Percentiles rank a stretch among this genome's conserved stretches.
Evolutionary conservation across 2,113 vertebrate species (phyloP).

Genomic region (Equus quagga): DNA sequence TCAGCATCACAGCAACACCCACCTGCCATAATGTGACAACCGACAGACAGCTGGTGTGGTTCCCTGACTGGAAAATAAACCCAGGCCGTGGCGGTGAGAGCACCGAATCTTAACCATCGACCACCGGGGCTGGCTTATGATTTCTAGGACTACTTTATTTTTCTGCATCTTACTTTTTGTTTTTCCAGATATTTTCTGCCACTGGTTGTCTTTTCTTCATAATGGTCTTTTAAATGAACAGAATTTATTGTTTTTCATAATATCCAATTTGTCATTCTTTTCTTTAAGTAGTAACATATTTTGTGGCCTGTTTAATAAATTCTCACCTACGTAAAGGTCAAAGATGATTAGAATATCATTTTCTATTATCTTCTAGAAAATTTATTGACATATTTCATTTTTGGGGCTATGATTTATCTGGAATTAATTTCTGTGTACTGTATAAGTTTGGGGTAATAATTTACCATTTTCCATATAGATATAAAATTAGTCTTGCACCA

Average conservation of each 20-base stretch:
- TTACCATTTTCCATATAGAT: neutral
- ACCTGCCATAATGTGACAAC: too few species aligned
- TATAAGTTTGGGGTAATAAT: neutral
- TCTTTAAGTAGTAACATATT: neutral
- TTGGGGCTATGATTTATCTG: neutral
- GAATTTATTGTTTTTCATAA: neutral
- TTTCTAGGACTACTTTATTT: neutral
- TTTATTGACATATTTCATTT: neutral
- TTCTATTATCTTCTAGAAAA: constrained; percentile 28
- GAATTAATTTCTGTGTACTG: constrained; percentile 2
- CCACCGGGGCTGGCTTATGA: neutral
- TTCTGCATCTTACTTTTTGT: neutral
- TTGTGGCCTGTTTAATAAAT: neutral
- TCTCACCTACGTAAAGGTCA: neutral
- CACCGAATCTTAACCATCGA: too few species aligned
- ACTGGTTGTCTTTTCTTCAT: neutral
- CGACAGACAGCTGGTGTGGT: too few species aligned
- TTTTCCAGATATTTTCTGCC: neutral
- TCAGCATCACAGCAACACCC: too few species aligned
- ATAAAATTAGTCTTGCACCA: neutral
- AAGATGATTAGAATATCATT: neutral
- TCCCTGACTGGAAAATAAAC: too few species aligned
- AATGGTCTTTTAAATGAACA: neutral
- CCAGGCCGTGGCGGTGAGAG: too few species aligned
- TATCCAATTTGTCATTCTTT: neutral